Evolutionary conservation across 2,113 vertebrate genomes (phyloP).

Genomic region (Pipa parva): DNA sequence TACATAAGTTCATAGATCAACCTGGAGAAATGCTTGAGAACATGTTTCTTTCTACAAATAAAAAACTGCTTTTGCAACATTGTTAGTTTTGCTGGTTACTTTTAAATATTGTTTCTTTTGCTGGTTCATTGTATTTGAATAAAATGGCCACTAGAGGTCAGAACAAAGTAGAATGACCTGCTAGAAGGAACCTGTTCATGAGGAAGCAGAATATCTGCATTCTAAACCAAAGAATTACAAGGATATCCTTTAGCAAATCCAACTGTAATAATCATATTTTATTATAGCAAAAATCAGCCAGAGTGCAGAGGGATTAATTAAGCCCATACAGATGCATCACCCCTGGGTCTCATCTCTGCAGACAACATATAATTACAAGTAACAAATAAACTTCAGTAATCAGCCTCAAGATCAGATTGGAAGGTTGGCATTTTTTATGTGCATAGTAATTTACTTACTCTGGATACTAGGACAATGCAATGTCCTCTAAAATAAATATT

Average conservation of each 20-base stretch:
- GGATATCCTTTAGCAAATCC: slow-evolving; percentile 3
- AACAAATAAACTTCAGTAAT: slow-evolving; percentile 26
- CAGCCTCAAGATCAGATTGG: slow-evolving; percentile 18
- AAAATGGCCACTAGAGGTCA: slow-evolving; percentile 52
- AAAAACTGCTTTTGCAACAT: neutral
- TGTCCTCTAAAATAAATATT: neutral
- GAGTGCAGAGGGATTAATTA: slow-evolving; percentile 27
- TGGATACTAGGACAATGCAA: neutral
- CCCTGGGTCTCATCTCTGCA: slow-evolving; percentile 21
- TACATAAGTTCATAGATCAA: slow-evolving; percentile 15
- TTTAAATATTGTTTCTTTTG: neutral
- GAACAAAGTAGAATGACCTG: slow-evolving; percentile 27
- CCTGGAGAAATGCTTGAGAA: slow-evolving; percentile 7
- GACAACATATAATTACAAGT: slow-evolving; percentile 34
- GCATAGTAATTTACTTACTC: neutral
- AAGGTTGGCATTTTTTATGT: neutral
- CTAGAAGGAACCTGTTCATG: neutral
- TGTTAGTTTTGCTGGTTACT: too few species aligned
- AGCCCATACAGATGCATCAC: slow-evolving; percentile 25
- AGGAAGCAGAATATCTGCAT: neutral
- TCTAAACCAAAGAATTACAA: neutral
- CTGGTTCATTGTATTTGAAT: neutral
- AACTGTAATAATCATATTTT: slow-evolving; percentile 17
- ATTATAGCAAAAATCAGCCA: slow-evolving; percentile 19
- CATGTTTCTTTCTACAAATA: slow-evolving; percentile 1